A percentile compares a stretch with the other conserved stretches of the same genome.
Evolutionary conservation across 2,888 invertebrate species (phyloP).

Genomic region (Drosophila nr. perissopoda): DNA sequence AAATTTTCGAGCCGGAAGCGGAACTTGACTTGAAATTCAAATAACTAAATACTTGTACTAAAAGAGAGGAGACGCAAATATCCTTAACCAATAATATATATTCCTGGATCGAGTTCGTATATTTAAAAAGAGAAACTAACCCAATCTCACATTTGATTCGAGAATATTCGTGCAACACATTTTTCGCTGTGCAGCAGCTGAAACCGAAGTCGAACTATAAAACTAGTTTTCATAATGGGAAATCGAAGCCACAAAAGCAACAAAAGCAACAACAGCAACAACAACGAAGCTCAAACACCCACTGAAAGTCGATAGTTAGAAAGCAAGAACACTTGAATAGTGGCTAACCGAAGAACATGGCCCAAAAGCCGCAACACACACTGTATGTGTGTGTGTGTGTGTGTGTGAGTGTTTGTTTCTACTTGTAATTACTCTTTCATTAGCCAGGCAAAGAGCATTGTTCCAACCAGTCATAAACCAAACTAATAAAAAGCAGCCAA

Average conservation of each 20-base stretch:
- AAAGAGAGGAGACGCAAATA: background rate
- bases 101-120: background rate
- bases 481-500: constrained; percentile 43
- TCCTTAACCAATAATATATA: background rate
- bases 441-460: constrained; percentile 33
- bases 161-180: background rate
- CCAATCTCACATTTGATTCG: background rate
- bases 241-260: constrained; percentile 64
- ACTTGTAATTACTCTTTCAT: constrained; percentile 35
- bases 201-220: constrained; percentile 13
- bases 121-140: background rate
- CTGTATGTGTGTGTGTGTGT: background rate
- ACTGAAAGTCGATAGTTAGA: constrained; percentile 46
- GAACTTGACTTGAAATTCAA: background rate
- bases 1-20: background rate
- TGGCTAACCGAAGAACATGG: constrained; percentile 28
- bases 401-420: background rate
- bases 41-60: background rate
- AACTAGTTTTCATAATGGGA: constrained; percentile 63
- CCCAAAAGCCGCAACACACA: constrained; percentile 24
- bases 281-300: constrained; percentile 16
- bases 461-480: constrained; percentile 28
- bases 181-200: background rate
- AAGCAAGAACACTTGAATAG: constrained; percentile 42
- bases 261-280: constrained; percentile 1